Evolutionary conservation across 1,140 invertebrate genomes (phyloP), one percentile per base, ranked within the genome.

Genomic region (Vollenhovia emeryi): DNA sequence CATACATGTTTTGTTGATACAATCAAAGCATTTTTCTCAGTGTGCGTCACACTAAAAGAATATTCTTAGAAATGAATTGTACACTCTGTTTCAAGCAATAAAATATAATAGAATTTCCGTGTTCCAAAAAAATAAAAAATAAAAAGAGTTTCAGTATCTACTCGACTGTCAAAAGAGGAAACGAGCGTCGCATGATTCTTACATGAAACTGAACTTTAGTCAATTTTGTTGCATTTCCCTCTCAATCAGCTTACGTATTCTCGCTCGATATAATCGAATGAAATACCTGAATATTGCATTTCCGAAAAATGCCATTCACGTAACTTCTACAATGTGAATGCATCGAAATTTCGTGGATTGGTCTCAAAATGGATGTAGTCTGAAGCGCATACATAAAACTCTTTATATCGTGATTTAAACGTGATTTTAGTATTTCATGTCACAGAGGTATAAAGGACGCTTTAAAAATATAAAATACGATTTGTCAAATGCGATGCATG

Each of bases 341-440:
- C 78, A 59, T 73, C 52, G 50, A 69, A 82, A 82, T 82, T 82
- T 82, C 50, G 36, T 59, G 66, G 50, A 82, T 79, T 79, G 75
- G 48, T 80, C 78, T 80, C 64, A 71, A 80, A 80, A 80, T 80
- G 43, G 76, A 43, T 55, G 78, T 30, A 43, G 78, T 43, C 18
- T 24, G 48, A 71, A 80, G 80, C 43, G 73, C 59, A 79, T 79
- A 79, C 73, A 36, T 79, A 79, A 60, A 79, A 62, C 21, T 36
- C 73, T 84, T 76, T 76, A 52, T 52, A 43, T 84, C 43, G 40
- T 73, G 78, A 84, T n/a, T 84, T 76, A 62, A 74, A 43, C 50
- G 40, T 57, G 69, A 75, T 82, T 69, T 57, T 43, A 33, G 27
- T n/a, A 71, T 71, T 80, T 80, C 6, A 9, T n/a, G 13, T 82